A percentile compares a stretch with the other conserved stretches of the same genome.
phyloP scores from a whole-genome alignment of 2,113 vertebrate species.

The Eretmochelys imbricata region DNA sequence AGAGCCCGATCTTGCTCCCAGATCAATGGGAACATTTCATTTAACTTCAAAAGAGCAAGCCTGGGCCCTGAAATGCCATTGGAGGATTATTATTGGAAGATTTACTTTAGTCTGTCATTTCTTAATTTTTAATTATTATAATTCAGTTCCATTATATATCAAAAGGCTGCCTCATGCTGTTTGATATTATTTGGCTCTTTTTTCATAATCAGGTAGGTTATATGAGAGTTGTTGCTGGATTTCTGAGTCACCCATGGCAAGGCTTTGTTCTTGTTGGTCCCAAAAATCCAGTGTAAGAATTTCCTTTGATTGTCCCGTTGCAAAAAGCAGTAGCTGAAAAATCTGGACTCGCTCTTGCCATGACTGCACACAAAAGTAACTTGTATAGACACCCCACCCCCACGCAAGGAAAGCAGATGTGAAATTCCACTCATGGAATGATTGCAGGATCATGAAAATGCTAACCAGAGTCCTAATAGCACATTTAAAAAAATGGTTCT shows the following conservation, averaged over 20 bases:
- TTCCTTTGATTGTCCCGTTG: not conserved
- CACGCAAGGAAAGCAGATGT: not conserved
- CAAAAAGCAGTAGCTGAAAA: not conserved
- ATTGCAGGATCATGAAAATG: not conserved
- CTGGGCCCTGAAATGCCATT: conserved; percentile 38
- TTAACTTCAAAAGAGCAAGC: conserved; percentile 66
- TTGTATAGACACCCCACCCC: not conserved
- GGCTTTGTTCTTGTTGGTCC: conserved; percentile 28
- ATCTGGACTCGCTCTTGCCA: not conserved
- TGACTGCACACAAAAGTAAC: not conserved
- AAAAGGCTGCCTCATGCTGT: conserved; percentile 33
- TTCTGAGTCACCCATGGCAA: not conserved
- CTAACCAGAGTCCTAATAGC: not conserved
- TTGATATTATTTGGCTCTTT: not conserved
- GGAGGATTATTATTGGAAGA: conserved; percentile 64
- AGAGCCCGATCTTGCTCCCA: conserved; percentile 38
- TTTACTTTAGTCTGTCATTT: conserved; percentile 48
- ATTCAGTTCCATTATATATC: conserved; percentile 36
- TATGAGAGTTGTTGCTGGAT: not conserved
- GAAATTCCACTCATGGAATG: not conserved
- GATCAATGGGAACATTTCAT: conserved; percentile 44
- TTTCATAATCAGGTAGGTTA: not conserved
- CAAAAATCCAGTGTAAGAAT: conserved; percentile 11
- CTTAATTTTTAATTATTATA: conserved; percentile 67
- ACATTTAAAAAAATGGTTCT: not conserved